Evolutionary conservation across 2,888 invertebrate species (phyloP), one percentile per base, ranked within the genome.

Genomic region (Heliconius aoede): DNA sequence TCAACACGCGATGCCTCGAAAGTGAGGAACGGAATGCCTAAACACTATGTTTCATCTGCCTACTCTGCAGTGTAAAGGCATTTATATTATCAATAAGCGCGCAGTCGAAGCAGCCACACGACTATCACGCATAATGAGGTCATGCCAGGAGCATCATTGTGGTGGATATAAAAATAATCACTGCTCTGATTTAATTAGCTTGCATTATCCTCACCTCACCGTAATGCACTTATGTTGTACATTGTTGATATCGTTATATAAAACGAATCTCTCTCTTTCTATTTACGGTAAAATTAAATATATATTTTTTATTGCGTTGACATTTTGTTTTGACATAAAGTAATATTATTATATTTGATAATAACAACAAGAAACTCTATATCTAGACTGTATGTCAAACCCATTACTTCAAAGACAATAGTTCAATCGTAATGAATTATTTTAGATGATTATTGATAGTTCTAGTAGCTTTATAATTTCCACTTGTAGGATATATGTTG

Each of bases 11-110:
- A n/a, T n/a, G n/a, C n/a, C n/a, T n/a, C n/a, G n/a, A n/a, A n/a
- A n/a, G n/a, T n/a, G n/a, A n/a, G n/a, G n/a, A n/a, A n/a, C n/a
- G n/a, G n/a, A n/a, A n/a, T n/a, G n/a, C n/a, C n/a, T n/a, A n/a
- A n/a, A n/a, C n/a, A n/a, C n/a, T n/a, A n/a, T n/a, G n/a, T n/a
- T n/a, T n/a, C n/a, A n/a, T n/a, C n/a, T n/a, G n/a, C n/a, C n/a
- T n/a, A n/a, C n/a, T n/a, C n/a, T n/a, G n/a, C n/a, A 71, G 58
- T 60, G 72, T 74, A 68, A 72, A 72, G 74, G 68, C 40, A 72
- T 74, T 74, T 78, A n/a, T n/a, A n/a, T n/a, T n/a, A 76, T 76
- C 74, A 76, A 79, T 79, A 74, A 74, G 73, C n/a, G 74, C 74
- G 62, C 74, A 76, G 73, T 74, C 72, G 69, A 69, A 32, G 46